phyloP scores from a whole-genome alignment of 2,113 vertebrate genomes.

The Pimephales promelas region DNA sequence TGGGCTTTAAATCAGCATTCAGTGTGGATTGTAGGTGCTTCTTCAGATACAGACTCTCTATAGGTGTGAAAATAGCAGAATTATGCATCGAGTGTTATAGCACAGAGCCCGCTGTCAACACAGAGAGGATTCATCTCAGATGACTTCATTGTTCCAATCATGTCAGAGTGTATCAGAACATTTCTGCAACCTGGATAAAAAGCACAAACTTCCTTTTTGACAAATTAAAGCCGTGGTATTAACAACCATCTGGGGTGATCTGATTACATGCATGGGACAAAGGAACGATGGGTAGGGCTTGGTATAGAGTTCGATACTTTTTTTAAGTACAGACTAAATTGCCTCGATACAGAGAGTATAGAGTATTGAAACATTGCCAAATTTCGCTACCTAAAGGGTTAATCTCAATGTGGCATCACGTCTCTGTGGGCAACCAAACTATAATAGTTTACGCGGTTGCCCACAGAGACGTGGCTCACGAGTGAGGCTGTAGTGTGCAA shows the following conservation, averaged over 20 bases:
- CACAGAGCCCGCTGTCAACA: conserved; percentile 4
- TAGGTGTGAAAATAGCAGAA: neutral
- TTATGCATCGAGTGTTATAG: neutral
- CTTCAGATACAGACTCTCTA: neutral
- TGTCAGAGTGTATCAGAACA: neutral
- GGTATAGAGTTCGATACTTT: too few species aligned
- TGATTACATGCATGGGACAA: neutral
- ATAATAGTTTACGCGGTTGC: too few species aligned
- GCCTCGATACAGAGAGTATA: too few species aligned
- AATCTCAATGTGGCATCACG: too few species aligned
- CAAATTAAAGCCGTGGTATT: neutral
- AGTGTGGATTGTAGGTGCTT: neutral
- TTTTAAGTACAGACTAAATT: too few species aligned
- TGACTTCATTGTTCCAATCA: neutral
- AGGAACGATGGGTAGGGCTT: neutral
- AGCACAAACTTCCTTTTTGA: neutral
- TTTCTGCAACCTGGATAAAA: neutral
- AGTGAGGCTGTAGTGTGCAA: too few species aligned
- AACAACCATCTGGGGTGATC: neutral
- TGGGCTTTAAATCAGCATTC: conserved; percentile 1
- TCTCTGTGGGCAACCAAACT: too few species aligned
- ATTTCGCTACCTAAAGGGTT: too few species aligned
- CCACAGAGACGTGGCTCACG: too few species aligned
- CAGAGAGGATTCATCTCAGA: neutral
- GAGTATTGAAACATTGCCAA: too few species aligned